Evolutionary conservation across 2,888 invertebrate genomes (phyloP).

Genomic region (Drosophila conformis): DNA sequence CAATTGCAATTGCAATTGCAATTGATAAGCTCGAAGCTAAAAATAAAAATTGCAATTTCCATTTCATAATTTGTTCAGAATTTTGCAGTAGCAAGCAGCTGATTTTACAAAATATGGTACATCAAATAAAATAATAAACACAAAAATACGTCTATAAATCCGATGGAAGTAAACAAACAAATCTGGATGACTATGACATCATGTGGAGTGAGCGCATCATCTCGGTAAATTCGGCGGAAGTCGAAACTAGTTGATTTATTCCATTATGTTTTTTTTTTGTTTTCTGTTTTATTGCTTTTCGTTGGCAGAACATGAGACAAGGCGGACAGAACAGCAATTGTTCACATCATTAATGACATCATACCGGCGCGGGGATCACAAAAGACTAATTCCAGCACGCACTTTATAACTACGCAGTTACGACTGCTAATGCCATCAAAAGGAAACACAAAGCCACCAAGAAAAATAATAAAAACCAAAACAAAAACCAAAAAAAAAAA

Average conservation of each 20-base stretch:
- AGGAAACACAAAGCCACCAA: slow-evolving; percentile 6
- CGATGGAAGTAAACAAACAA: slow-evolving; percentile 1
- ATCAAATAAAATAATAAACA: not conserved
- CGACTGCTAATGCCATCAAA: slow-evolving; percentile 10
- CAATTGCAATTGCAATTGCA: too few species aligned
- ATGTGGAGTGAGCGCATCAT: slow-evolving; percentile 19
- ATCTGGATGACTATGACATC: slow-evolving; percentile 33
- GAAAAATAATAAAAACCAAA: slow-evolving; percentile 4
- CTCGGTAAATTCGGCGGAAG: slow-evolving; percentile 14
- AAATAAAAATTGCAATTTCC: slow-evolving; percentile 5
- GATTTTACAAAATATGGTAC: not conserved
- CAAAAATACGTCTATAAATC: not conserved
- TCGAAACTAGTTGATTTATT: slow-evolving; percentile 18
- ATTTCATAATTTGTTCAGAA: not conserved
- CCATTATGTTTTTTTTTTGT: slow-evolving; percentile 1
- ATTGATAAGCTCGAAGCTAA: slow-evolving; percentile 21
- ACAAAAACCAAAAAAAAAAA: not conserved
- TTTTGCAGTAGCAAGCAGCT: not conserved
- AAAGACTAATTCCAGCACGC: slow-evolving; percentile 28
- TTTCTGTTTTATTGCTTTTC: not conserved
- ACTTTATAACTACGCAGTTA: slow-evolving; percentile 46
- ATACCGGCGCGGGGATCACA: slow-evolving; percentile 32
- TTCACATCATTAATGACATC: slow-evolving; percentile 48
- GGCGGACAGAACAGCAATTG: slow-evolving; percentile 1
- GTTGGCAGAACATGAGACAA: slow-evolving; percentile 3